These are phyloP conservation scores for Halichoerus grypus DNA, from an alignment of 2,113 vertebrate species.

Conservation along the genomic window DNA sequence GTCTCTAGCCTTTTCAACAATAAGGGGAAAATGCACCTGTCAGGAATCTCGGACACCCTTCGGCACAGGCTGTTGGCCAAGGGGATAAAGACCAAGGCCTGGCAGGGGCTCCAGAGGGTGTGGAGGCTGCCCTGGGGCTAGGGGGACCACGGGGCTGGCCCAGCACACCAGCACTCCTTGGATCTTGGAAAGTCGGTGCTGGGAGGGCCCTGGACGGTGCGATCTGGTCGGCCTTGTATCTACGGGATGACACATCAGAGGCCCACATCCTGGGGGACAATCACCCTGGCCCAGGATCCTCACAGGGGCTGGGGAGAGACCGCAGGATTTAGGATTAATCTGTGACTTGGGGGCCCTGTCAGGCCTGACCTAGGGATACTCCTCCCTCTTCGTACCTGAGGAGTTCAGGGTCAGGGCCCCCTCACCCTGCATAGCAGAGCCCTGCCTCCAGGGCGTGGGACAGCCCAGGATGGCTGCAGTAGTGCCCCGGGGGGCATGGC, in stretches of 20 bases:
- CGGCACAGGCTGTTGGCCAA: neutral
- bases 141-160: neutral
- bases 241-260: neutral
- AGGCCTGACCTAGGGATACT: neutral
- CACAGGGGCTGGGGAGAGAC: neutral
- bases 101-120: neutral
- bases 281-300: neutral
- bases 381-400: neutral
- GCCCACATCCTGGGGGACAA: neutral
- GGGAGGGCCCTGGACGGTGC: neutral
- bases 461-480: conserved; percentile 90
- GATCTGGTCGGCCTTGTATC: neutral
- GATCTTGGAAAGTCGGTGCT: neutral
- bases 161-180: neutral
- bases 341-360: neutral
- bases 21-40: neutral
- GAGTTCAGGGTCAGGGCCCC: neutral
- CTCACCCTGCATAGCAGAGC: conserved; percentile 91
- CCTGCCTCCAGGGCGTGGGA: conserved; percentile 84
- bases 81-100: neutral
- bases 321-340: neutral
- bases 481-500: conserved; percentile 90
- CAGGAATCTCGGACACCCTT: neutral
- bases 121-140: too few relatives aligned
- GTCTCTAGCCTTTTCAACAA: neutral